These are phyloP conservation scores for Metridium senile DNA, from an alignment of 92 coral and sea anemone genomes.

Conservation along the genomic window DNA sequence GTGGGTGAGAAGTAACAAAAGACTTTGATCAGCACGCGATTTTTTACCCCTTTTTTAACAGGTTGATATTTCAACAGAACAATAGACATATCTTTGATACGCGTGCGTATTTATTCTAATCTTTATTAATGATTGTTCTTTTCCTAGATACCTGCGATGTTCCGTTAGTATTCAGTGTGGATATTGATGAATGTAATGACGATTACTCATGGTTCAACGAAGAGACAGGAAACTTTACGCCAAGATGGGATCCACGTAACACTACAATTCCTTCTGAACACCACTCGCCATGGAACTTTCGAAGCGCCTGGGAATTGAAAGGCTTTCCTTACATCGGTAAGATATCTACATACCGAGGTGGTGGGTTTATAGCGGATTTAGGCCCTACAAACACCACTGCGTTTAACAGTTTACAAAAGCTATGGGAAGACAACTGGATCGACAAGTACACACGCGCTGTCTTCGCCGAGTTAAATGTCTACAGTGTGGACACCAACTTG, in stretches of 20 bases:
- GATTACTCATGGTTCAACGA: slow-evolving; percentile 86
- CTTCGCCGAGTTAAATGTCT: slow-evolving; percentile 81
- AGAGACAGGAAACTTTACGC: slow-evolving; percentile 51
- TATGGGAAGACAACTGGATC: slow-evolving; percentile 62
- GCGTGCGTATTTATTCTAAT: too few relatives aligned
- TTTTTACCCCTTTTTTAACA: too few relatives aligned
- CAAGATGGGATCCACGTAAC: slow-evolving; percentile 59
- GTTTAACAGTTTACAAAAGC: slow-evolving; percentile 13
- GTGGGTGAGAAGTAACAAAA: too few relatives aligned
- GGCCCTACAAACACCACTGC: slow-evolving; percentile 66
- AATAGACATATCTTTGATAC: too few relatives aligned
- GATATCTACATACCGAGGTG: slow-evolving; percentile 86
- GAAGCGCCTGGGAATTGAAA: slow-evolving; percentile 61
- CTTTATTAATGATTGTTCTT: neutral
- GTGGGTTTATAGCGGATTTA: slow-evolving; percentile 74
- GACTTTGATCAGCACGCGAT: too few relatives aligned
- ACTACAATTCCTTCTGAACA: slow-evolving; percentile 18
- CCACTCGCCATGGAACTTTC: slow-evolving; percentile 60
- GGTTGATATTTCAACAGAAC: too few relatives aligned
- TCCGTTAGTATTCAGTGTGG: slow-evolving; percentile 42
- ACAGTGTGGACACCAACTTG: slow-evolving; percentile 77
- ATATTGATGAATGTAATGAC: slow-evolving; percentile 71
- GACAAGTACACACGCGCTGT: slow-evolving; percentile 84
- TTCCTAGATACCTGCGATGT: slow-evolving; percentile 71
- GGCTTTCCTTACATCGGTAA: slow-evolving; percentile 86